Base-by-base conservation (phyloP, 64 coral and sea anemone species). In the Montipora efflorescens region DNA sequence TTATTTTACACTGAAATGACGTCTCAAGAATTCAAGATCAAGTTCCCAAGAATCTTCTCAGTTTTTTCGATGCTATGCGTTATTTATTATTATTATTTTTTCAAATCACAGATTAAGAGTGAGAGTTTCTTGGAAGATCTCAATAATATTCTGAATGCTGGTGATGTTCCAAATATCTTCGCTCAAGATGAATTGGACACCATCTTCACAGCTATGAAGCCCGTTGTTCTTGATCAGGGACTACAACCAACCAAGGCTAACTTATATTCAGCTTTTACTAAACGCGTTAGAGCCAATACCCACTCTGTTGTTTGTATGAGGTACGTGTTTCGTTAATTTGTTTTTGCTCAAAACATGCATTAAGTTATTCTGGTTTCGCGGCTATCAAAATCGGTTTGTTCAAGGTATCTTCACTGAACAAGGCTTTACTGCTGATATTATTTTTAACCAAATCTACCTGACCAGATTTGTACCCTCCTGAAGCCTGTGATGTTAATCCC, bases 271-370 rank as follows among this genome's bases (percentile, higher is more conserved):
- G 92, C 98, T 48, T 99, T 96, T 81, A 99, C 98, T 5, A 96
- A 96, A 81, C 82, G 95, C 52, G 98, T 99, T 9, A 92, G 94
- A n/a, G 92, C 95, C 20, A 99, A 99, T 48, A 99, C 95, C 5
- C 98, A 99, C 67, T 75, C 89, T 48, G 95, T 96, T 79, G 90
- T 99, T 19, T 99, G 98, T 72, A 99, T 99, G 98, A 99, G 98
- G 98, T 99, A 87, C 79, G 91, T 48, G 51, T 16, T 12, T 64
- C 61, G 11, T 64, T 12, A 64, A 14, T 15, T 16, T 12, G 14
- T 12, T 64, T 64, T 64, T 16, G 36, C 36, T 36, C 36, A 36
- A 36, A 36, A 36, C 36, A 36, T 36, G 36, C 36, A 36, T 16
- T 3, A 14, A 12, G 3, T 64, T 64, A 7, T 64, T 64, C 9